Conservation (phyloP, 2,888 invertebrate genomes). For the Thereva unica region DNA sequence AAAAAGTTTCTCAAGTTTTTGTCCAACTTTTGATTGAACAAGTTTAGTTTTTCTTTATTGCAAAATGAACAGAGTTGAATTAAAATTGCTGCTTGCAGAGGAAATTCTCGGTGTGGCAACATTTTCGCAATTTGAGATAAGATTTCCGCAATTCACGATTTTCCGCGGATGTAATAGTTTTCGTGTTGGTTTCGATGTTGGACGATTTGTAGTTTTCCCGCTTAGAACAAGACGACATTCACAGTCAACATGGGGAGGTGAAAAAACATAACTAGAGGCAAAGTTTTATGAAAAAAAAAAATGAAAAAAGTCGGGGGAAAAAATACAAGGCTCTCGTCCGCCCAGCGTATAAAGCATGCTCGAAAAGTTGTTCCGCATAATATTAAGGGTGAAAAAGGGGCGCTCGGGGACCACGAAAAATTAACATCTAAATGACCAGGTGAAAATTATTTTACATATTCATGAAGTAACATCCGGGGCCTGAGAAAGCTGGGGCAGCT, state of each 20-base stretch:
- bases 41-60: constrained; percentile 7
- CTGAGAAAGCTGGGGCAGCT: constrained; percentile 6
- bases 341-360: constrained; percentile 11
- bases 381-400: constrained; percentile 9
- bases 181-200: too few species aligned
- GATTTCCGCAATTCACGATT: too few species aligned
- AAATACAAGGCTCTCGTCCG: too few species aligned
- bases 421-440: constrained; percentile 40
- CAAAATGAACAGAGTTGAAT: neutral
- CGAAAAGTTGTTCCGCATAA: constrained; percentile 12
- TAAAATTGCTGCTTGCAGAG: neutral
- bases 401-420: constrained; percentile 32
- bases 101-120: too few species aligned
- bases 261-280: too few species aligned
- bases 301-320: too few species aligned
- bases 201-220: too few species aligned
- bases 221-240: too few species aligned
- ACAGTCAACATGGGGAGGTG: too few species aligned
- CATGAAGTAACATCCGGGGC: constrained; percentile 24
- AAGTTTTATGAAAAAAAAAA: too few species aligned
- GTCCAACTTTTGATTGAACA: constrained; percentile 8
- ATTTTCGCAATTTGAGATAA: too few species aligned
- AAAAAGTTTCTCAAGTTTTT: constrained; percentile 9
- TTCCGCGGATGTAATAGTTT: too few species aligned
- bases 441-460: constrained; percentile 39